A percentile compares a stretch with the other conserved stretches of the same genome.
phyloP scores from a whole-genome alignment of 1,140 invertebrate species.

The Apis mellifera region Amel_HAv3.1 CM009933.2:12138001-12138500 shows the following conservation, averaged over 20 bases:
- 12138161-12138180: neutral
- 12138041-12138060: neutral
- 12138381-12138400: neutral
- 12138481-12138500: no score
- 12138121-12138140: no score
- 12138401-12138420: neutral
- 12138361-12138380: neutral
- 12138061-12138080: neutral
- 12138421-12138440: no score
- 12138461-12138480: no score
- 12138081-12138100: neutral
- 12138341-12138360: neutral
- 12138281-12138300: neutral
- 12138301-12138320: neutral
- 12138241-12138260: constrained; percentile 15
- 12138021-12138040: neutral
- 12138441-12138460: no score
- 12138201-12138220: constrained; percentile 21
- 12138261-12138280: constrained; percentile 26
- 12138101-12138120: no score
- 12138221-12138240: neutral
- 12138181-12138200: constrained; percentile 15
- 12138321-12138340: neutral
- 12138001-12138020: neutral
- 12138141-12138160: neutral